Conservation (phyloP, 2,797 vertebrate genomes). For the Buceros bicornis region DNA sequence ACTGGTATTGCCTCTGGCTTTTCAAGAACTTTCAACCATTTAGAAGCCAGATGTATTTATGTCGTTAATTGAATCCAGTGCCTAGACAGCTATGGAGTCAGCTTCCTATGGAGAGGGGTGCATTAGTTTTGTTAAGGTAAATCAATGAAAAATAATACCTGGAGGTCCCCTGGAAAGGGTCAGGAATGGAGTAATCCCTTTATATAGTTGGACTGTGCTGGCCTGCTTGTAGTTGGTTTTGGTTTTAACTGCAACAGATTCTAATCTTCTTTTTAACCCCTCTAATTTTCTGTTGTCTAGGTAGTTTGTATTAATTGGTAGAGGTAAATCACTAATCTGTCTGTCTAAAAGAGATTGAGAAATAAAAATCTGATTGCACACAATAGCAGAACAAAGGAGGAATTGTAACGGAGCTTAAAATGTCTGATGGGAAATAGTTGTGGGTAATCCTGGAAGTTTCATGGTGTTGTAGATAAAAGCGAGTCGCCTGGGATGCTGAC, state of each 20-base stretch:
- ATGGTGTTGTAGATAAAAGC: background rate
- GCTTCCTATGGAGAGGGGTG: conserved; percentile 60
- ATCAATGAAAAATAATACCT: conserved; percentile 68
- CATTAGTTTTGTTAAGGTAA: conserved; percentile 68
- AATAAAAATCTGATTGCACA: background rate
- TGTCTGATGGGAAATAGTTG: background rate
- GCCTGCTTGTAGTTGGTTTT: background rate
- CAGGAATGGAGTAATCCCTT: conserved; percentile 51
- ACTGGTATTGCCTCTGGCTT: background rate
- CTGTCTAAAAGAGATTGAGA: background rate
- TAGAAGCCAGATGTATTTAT: conserved; percentile 58
- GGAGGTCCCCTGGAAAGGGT: conserved; percentile 64
- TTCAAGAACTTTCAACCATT: background rate
- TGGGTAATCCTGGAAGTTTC: background rate
- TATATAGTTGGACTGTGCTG: background rate
- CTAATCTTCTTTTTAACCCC: conserved; percentile 4
- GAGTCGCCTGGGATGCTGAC: background rate
- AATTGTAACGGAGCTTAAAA: background rate
- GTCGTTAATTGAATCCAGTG: conserved; percentile 65
- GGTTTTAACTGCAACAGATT: background rate
- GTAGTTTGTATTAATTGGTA: background rate
- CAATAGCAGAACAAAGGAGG: background rate
- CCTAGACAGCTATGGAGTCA: conserved; percentile 57
- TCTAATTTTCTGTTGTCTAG: background rate
- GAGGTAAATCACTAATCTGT: background rate